Evolutionary conservation across 2,113 vertebrate genomes (phyloP).

Genomic region (Laticauda colubrina): DNA sequence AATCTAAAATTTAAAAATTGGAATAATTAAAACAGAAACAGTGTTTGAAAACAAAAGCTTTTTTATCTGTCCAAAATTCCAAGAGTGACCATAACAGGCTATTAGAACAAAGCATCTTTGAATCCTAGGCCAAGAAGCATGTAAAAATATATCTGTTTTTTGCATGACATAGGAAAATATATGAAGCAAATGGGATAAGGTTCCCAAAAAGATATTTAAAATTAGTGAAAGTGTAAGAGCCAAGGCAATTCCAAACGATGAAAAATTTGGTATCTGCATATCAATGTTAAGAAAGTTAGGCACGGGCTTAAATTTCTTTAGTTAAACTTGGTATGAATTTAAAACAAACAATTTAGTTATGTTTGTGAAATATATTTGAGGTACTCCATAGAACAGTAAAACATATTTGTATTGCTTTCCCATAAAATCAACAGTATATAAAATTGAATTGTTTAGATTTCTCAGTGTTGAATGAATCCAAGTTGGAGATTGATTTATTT

Average conservation of each 20-base stretch:
- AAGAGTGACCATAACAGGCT: background rate
- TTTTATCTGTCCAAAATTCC: background rate
- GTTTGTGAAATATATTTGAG: background rate
- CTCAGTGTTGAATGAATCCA: background rate
- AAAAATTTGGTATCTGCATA: background rate
- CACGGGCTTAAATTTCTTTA: background rate
- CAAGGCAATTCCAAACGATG: background rate
- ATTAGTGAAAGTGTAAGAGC: background rate
- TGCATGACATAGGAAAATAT: background rate
- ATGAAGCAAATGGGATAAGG: background rate
- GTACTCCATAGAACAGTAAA: background rate
- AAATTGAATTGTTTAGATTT: background rate
- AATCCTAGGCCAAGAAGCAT: background rate
- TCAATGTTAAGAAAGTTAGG: background rate
- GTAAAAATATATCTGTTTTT: background rate
- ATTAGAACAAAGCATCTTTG: background rate
- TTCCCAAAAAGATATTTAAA: background rate
- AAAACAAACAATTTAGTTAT: background rate
- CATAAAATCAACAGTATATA: background rate
- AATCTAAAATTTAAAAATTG: background rate
- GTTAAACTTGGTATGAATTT: background rate
- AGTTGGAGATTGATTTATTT: background rate
- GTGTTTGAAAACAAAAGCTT: background rate
- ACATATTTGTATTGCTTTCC: background rate
- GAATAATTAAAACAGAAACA: background rate